Evolutionary conservation across 1,140 invertebrate species (phyloP), one percentile per base, ranked within the genome.

Genomic region (Diorhabda sublineata): DNA sequence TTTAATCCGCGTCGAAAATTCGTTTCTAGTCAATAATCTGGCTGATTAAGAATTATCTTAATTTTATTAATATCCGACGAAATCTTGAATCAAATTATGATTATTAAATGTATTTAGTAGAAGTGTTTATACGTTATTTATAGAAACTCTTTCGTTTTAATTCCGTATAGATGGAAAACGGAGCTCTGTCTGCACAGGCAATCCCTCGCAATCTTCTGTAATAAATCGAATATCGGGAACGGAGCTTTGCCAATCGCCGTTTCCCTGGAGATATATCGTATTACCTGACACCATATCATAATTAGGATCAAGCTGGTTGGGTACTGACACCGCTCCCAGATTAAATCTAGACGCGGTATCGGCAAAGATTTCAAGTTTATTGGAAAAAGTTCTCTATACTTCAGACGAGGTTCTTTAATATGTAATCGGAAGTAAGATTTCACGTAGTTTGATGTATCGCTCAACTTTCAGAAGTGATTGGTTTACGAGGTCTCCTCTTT

Each of bases 231-330:
- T 64, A 64, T 64, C 52, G 63, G 45, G n/a, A 64, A 56, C 63
- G 63, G 63, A 64, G 63, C 63, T 64, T 64, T 64, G 45, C 45
- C 63, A 64, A 9, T 64, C 56, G n/a, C 47, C 43, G 42, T 42
- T 6, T 64, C 63, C 42, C 63, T n/a, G 41, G 63, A 47, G 63
- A 64, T 64, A 64, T 64, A 64, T 64, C 63, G 45, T 64, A 57
- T 64, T 64, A 64, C 63, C 52, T 64, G 63, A 64, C 63, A 64
- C 63, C 63, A 64, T 45, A 64, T 64, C 63, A 64, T 64, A 64
- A 64, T 64, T 64, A 64, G 43, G 63, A 64, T 64, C 45, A 56
- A 56, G n/a, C 45, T 56, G 44, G 61, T 7, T 42, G 42, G n/a
- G 11, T 43, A 3, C 47, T 52, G 47, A 52, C 47, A 52, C 47